phyloP scores from a whole-genome alignment of 2,888 invertebrate genomes.

The Charanyca ferruginea region DNA sequence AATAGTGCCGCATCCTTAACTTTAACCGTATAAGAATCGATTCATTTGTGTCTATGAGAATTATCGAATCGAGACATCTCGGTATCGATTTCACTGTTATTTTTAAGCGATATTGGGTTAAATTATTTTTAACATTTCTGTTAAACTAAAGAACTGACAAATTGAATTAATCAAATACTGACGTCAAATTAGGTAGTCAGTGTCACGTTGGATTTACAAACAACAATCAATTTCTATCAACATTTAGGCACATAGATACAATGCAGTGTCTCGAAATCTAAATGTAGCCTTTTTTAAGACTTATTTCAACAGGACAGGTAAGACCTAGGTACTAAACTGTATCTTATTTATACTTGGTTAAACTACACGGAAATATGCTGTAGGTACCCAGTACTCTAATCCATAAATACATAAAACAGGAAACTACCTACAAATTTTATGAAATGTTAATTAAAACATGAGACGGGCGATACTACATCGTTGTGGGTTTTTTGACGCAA shows the following conservation, averaged over 20 bases:
- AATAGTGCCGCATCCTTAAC: conserved; percentile 71
- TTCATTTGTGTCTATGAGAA: conserved; percentile 67
- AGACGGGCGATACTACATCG: conserved; percentile 17
- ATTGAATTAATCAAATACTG: conserved; percentile 11
- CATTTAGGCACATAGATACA: background rate
- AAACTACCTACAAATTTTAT: conserved; percentile 8
- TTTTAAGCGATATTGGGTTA: background rate
- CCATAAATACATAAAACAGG: conserved; percentile 16
- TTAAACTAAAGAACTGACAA: background rate
- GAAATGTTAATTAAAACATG: conserved; percentile 28
- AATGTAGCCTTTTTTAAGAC: background rate
- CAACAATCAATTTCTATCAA: conserved; percentile 24
- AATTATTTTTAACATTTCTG: background rate
- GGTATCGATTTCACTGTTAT: conserved; percentile 27
- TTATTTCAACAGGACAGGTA: too few relatives aligned
- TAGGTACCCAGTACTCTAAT: background rate
- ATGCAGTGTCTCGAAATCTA: background rate
- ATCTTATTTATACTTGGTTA: too few relatives aligned
- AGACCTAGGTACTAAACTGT: background rate
- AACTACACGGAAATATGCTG: background rate
- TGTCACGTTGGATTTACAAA: conserved; percentile 33
- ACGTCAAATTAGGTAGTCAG: conserved; percentile 11
- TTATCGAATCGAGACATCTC: conserved; percentile 68
- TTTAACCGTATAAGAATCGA: conserved; percentile 72
- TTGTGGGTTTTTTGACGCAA: conserved; percentile 41